Conservation (phyloP, 1,140 invertebrate species). For the Cryptotermes secundus region DNA sequence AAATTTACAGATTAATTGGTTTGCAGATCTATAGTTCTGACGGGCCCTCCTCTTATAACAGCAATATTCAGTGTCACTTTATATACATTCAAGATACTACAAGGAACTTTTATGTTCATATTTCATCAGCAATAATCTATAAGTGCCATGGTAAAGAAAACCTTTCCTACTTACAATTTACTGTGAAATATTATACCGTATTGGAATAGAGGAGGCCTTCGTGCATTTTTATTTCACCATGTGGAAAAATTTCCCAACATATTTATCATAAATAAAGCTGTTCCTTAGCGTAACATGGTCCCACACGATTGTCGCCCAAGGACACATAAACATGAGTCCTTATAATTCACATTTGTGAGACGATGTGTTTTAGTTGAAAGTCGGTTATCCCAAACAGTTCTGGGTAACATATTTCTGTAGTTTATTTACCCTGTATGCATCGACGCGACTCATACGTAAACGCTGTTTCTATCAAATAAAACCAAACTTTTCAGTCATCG, state of each 20-base stretch:
- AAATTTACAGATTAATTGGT: not conserved
- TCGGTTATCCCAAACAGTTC: not conserved
- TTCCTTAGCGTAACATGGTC: not conserved
- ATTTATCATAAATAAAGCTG: not conserved
- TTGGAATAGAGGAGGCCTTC: not conserved
- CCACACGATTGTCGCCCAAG: not conserved
- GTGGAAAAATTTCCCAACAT: not conserved
- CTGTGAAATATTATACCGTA: not conserved
- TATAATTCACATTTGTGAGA: not conserved
- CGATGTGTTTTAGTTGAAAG: not conserved
- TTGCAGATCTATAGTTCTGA: too few relatives aligned
- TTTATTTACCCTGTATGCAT: constrained; percentile 1
- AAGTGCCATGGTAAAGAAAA: not conserved
- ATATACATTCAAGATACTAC: too few relatives aligned
- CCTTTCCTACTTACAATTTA: not conserved
- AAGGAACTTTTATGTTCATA: too few relatives aligned
- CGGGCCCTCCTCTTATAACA: not conserved
- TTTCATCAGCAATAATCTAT: not conserved
- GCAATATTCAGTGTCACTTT: not conserved
- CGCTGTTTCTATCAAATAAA: not conserved
- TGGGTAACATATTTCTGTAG: not conserved
- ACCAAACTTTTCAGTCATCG: not conserved
- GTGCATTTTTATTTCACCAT: not conserved
- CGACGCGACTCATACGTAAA: not conserved
- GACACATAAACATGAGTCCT: not conserved